Evolutionary conservation across 2,113 vertebrate species (phyloP), one percentile per base, ranked within the genome.

Genomic region (Halcyon malimbica): DNA sequence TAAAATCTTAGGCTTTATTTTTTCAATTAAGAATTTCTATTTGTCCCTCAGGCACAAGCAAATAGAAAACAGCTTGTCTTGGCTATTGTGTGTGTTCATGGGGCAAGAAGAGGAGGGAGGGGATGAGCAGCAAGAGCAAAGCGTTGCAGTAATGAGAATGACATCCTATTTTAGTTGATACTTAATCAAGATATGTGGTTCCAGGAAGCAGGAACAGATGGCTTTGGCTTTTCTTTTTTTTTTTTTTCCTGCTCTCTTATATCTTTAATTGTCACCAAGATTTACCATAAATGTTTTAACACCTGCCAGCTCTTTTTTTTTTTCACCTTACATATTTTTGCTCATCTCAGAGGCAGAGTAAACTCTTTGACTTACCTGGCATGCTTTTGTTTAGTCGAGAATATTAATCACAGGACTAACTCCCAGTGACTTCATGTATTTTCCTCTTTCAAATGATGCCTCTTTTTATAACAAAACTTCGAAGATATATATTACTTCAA

Each of bases 161-260:
- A 78, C 19, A 7, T 84, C 81, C 92, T 95, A 64, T 51, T 96
- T 94, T 84, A 87, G 81, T 78, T 91, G 56, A 56, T 79, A 71
- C 29, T 79, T 87, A 73, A 81, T 89, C 67, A 89, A 82, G 93
- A 53, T 41, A 2, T 15, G 64, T 13, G 64, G 31, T 75, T 94
- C 62, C 53, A 76, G 78, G 74, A 84, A 84, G 74, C 46, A 84
- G 69, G 91, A 95, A 54, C 93, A 94, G 81, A 95, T 82, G 33
- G 41, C 74, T 93, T 75, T 68, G 24, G 5, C 5, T 3, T 5
- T n/a, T 68, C 46, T 46, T 46, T 19, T 46, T 46, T 59, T 39
- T 16, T 41, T 23, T 15, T 12, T 12, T 59, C 16, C 15, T 57
- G 3, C 51, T 63, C 18, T 89, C 31, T 59, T 62, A 15, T 17